These are phyloP conservation scores for Gnathonemus longibarbis DNA, from an alignment of 2,113 vertebrate species.

Conservation along the genomic window DNA sequence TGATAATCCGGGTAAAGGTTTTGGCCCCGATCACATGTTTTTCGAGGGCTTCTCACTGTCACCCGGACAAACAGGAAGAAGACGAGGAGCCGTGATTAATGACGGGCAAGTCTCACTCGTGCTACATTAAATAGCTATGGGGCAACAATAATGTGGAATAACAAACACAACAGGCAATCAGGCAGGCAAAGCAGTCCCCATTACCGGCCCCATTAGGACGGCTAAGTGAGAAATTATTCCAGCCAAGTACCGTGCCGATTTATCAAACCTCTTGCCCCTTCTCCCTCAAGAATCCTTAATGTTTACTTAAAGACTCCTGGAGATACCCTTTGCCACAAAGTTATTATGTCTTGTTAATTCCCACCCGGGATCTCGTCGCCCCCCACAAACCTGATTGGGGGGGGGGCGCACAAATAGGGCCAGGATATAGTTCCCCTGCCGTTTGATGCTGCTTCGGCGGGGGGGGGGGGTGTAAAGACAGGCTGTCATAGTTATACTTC, in stretches of 20 bases:
- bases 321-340: constrained; percentile 48
- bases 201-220: constrained; percentile 59
- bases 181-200: constrained; percentile 52
- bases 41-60: constrained; percentile 37
- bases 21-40: constrained; percentile 12
- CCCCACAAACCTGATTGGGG: constrained; percentile 59
- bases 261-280: constrained; percentile 51
- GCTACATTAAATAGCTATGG: constrained; percentile 59
- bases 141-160: constrained; percentile 59
- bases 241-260: constrained; percentile 48
- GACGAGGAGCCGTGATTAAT: constrained; percentile 55
- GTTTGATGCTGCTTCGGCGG: constrained; percentile 20
- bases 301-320: constrained; percentile 57
- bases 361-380: constrained; percentile 47
- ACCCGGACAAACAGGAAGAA: constrained; percentile 39
- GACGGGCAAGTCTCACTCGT: constrained; percentile 49
- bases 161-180: constrained; percentile 65
- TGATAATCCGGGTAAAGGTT: not conserved
- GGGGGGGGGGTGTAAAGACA: not conserved
- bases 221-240: constrained; percentile 66
- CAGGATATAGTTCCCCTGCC: constrained; percentile 57
- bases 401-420: constrained; percentile 44
- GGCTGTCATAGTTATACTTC: constrained; percentile 4
- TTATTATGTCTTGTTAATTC: constrained; percentile 62
- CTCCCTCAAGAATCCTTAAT: constrained; percentile 55